Evolutionary conservation across 2,797 vertebrate genomes (phyloP), one percentile per base, ranked within the genome.

Genomic region (Capromys pilorides): DNA sequence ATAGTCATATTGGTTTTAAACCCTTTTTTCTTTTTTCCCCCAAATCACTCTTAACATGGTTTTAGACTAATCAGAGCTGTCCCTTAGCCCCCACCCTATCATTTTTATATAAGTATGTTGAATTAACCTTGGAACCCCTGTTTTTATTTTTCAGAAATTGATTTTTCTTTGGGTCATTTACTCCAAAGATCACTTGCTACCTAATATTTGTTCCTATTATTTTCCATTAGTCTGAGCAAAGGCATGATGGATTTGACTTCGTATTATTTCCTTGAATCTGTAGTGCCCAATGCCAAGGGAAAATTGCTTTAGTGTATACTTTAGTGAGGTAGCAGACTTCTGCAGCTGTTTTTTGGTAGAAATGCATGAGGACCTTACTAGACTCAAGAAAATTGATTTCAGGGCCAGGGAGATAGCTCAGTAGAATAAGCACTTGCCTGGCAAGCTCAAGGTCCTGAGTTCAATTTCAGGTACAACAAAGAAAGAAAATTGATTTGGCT

Each of bases 71-170:
- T 66, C 94, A 54, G 88, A 22, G n/a, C 36, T 54, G 3, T 39
- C 10, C 18, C n/a, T 28, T 2, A 13, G 11, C 11, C 14, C 18
- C 67, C 28, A 66, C 33, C 31, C 10, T 75, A 4, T 80, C 2
- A 39, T 91, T 88, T 79, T 80, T 26, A 88, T 91, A 45, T 24
- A 45, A 24, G 24, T 75, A 33, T 84, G 14, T 31, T 90, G 33
- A 82, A 45, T 93, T 93, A 59, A 64, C 59, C 88, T 61, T 81
- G n/a, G 59, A 85, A 73, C 49, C 64, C 31, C 45, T 80, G n/a
- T 31, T 94, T 91, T 91, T 82, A 39, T 86, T 88, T 94, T 78
- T 93, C 26, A 16, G 54, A 84, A 91, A 73, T 45, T 91, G n/a
- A 36, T 77, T 73, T 67, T 79, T 14, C 21, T 41, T 19, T 80